Evolutionary conservation across 2,797 vertebrate genomes (phyloP).

Genomic region (Morelia viridis): DNA sequence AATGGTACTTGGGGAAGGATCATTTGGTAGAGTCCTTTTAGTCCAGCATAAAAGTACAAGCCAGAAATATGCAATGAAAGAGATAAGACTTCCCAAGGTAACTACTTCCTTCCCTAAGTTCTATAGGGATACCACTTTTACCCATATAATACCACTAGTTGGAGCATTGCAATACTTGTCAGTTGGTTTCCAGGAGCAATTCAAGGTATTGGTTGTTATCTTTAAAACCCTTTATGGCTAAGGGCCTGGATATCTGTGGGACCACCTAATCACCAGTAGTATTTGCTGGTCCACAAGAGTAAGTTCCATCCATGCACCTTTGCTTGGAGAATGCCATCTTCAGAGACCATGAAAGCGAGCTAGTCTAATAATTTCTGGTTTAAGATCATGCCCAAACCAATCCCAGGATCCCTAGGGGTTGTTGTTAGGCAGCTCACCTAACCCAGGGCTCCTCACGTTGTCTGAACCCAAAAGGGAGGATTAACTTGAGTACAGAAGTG

Average conservation of each 20-base stretch:
- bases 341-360: not conserved
- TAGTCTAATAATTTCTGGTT: not conserved
- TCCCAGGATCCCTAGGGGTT: not conserved
- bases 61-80: conserved; percentile 83
- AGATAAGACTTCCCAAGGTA: conserved; percentile 89
- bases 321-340: not conserved
- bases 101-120: not conserved
- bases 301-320: not conserved
- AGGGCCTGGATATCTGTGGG: not conserved
- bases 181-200: not conserved
- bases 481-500: too few species aligned
- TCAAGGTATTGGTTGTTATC: not conserved
- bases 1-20: conserved; percentile 84
- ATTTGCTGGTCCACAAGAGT: not conserved
- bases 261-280: not conserved
- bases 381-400: not conserved
- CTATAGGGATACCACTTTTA: not conserved
- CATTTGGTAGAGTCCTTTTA: conserved; percentile 86
- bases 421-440: too few species aligned
- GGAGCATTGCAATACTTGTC: not conserved
- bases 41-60: conserved; percentile 71
- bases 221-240: not conserved
- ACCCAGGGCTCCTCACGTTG: too few species aligned
- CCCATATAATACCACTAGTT: not conserved
- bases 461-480: too few species aligned